These are phyloP conservation scores for Malacosoma neustria DNA, from an alignment of 2,888 invertebrate genomes.

Conservation along the genomic window DNA sequence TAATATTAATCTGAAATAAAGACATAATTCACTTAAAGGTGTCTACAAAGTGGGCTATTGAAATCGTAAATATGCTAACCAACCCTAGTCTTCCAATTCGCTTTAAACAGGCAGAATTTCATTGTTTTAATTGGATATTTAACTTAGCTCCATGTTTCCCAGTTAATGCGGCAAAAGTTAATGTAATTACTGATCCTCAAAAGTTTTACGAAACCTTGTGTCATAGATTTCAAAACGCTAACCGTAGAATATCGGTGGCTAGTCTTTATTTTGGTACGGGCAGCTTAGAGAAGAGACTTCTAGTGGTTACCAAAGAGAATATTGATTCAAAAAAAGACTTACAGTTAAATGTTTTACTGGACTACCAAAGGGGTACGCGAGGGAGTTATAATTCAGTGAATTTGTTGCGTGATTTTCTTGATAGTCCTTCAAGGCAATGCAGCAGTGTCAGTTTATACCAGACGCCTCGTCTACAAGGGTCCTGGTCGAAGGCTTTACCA, in stretches of 20 bases:
- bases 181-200: slow-evolving; percentile 83
- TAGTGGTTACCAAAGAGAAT: slow-evolving; percentile 78
- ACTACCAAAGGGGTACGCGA: slow-evolving; percentile 92
- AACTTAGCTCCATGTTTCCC: slow-evolving; percentile 80
- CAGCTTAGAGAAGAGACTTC: slow-evolving; percentile 84
- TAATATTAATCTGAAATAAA: too few relatives aligned
- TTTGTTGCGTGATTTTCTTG: slow-evolving; percentile 84
- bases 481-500: slow-evolving; percentile 85
- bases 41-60: too few relatives aligned
- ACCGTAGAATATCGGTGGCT: slow-evolving; percentile 84
- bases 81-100: slow-evolving; percentile 42
- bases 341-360: slow-evolving; percentile 86
- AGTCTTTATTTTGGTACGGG: slow-evolving; percentile 97
- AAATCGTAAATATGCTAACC: slow-evolving; percentile 30
- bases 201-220: slow-evolving; percentile 85
- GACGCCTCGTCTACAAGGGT: slow-evolving; percentile 91
- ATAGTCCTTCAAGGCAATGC: slow-evolving; percentile 74
- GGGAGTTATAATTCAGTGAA: slow-evolving; percentile 85
- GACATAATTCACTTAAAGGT: too few relatives aligned
- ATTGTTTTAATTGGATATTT: slow-evolving; percentile 77
- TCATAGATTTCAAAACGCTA: slow-evolving; percentile 79
- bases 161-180: slow-evolving; percentile 78
- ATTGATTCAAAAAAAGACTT: slow-evolving; percentile 69
- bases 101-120: slow-evolving; percentile 57
- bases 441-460: slow-evolving; percentile 89